Evolutionary conservation across 2,113 vertebrate genomes (phyloP).

Genomic region (Spheniscus mendiculus): DNA sequence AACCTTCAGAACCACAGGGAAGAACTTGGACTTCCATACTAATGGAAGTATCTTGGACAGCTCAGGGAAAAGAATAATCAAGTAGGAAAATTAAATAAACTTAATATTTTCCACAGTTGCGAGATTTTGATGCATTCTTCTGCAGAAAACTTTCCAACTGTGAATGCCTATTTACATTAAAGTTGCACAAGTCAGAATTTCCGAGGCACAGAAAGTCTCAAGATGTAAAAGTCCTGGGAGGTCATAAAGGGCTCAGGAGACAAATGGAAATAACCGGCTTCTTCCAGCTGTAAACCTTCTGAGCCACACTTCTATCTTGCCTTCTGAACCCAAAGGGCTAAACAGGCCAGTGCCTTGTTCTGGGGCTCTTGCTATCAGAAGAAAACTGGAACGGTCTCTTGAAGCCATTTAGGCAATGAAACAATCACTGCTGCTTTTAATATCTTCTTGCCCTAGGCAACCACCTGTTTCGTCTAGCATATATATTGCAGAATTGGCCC

Average conservation of each 20-base stretch:
- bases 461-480: constrained; percentile 27
- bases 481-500: background rate
- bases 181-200: background rate
- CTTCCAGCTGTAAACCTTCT: background rate
- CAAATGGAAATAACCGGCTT: background rate
- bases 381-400: background rate
- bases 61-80: background rate
- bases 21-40: background rate
- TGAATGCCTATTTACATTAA: background rate
- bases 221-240: background rate
- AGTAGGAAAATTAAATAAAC: background rate
- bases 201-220: background rate
- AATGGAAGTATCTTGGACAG: background rate
- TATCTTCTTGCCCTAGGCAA: constrained; percentile 41
- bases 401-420: constrained; percentile 25
- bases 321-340: background rate
- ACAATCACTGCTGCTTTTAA: constrained; percentile 40
- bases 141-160: background rate
- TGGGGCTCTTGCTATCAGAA: background rate
- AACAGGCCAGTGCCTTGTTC: background rate
- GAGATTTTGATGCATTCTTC: background rate
- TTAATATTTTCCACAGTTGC: background rate
- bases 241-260: background rate
- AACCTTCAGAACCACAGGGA: background rate
- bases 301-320: background rate